Percentiles rank a stretch among this genome's conserved stretches.
phyloP scores from a whole-genome alignment of 2,113 vertebrate species.

The Forbesichthys papilliferus region DNA sequence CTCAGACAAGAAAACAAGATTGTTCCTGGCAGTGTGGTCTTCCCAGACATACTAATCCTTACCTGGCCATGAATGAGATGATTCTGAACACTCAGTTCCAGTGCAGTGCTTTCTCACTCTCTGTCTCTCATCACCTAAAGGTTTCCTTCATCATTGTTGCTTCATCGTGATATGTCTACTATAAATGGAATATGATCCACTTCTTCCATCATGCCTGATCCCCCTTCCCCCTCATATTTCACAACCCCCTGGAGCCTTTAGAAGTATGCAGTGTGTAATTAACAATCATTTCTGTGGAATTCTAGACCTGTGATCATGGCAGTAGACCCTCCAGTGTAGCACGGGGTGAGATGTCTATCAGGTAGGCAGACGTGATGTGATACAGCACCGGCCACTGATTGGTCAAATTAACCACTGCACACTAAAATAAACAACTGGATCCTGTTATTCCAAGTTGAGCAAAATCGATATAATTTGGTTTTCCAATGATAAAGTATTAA shows the following conservation, averaged over 20 bases:
- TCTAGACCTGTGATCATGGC: slow-evolving; percentile 8
- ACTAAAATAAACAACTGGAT: too few relatives aligned
- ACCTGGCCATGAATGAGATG: slow-evolving; percentile 6
- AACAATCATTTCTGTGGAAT: slow-evolving; percentile 36
- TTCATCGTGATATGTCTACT: slow-evolving; percentile 8
- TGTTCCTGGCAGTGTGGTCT: neutral
- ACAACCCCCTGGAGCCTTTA: slow-evolving; percentile 39
- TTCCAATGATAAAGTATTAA: too few relatives aligned
- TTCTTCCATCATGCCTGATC: neutral
- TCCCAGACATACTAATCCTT: neutral
- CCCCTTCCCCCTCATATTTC: slow-evolving; percentile 32
- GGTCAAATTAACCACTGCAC: slow-evolving; percentile 2
- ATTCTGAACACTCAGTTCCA: neutral
- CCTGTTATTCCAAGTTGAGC: too few relatives aligned
- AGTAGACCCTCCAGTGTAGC: neutral
- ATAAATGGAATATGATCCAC: slow-evolving; percentile 11
- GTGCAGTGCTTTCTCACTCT: slow-evolving; percentile 5
- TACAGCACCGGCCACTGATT: neutral
- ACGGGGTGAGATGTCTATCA: slow-evolving; percentile 1
- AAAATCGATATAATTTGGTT: too few relatives aligned
- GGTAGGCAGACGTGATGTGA: neutral
- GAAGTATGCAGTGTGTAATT: slow-evolving; percentile 52
- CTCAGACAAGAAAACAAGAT: neutral
- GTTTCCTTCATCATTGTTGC: slow-evolving; percentile 26
- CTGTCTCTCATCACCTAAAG: neutral